These are phyloP conservation scores for Pao palembangensis DNA, from an alignment of 2,113 vertebrate genomes.

Conservation along the genomic window DNA sequence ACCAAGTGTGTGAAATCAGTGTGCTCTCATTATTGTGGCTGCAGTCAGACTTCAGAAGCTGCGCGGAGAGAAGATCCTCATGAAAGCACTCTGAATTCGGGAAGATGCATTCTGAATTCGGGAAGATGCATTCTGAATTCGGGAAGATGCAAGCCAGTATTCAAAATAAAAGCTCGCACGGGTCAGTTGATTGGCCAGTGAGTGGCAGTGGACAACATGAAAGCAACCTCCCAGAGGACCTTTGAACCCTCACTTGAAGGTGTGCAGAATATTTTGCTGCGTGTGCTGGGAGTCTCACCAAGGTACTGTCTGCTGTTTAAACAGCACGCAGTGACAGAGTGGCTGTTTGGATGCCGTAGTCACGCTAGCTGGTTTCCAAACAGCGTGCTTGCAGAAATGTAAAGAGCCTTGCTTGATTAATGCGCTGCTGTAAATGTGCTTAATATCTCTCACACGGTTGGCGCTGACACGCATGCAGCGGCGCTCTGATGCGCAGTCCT, in stretches of 20 bases:
- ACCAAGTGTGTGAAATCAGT: too few relatives aligned
- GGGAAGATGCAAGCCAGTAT: too few relatives aligned
- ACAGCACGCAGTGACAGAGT: slow-evolving; percentile 24
- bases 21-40: background rate
- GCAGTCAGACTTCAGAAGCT: background rate
- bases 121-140: too few relatives aligned
- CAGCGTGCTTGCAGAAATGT: background rate
- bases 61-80: background rate
- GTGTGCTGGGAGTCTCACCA: background rate
- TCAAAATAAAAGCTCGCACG: too few relatives aligned
- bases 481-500: slow-evolving; percentile 7
- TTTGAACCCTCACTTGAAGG: slow-evolving; percentile 3
- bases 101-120: too few relatives aligned
- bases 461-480: background rate
- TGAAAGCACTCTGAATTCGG: too few relatives aligned
- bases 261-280: background rate
- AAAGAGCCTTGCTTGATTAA: slow-evolving; percentile 1
- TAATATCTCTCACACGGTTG: background rate
- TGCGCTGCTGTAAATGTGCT: background rate
- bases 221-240: background rate
- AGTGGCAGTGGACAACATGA: background rate
- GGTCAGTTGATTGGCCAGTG: background rate
- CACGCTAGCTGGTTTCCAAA: slow-evolving; percentile 3
- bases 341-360: slow-evolving; percentile 24
- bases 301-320: slow-evolving; percentile 16